A percentile compares a stretch with the other conserved stretches of the same genome.
Conservation (phyloP, 2,113 vertebrate species). For the Ardeotis arabs region DNA sequence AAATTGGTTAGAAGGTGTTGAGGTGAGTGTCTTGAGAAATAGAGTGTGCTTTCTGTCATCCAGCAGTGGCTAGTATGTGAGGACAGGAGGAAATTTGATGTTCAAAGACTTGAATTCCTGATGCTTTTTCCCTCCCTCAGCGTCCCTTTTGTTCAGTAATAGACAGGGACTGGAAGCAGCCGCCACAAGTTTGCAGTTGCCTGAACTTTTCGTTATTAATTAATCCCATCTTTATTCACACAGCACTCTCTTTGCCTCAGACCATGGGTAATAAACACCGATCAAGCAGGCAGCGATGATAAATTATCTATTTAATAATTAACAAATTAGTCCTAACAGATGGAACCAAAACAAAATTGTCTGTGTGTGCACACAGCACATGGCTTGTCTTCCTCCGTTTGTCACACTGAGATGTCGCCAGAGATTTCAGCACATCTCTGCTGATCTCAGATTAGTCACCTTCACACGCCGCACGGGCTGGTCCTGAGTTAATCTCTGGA, state of each 20-base stretch:
- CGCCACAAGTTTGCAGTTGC: background rate
- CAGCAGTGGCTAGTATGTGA: background rate
- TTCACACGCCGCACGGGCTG: background rate
- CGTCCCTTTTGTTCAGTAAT: background rate
- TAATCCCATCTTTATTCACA: conserved; percentile 72
- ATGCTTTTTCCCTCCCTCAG: background rate
- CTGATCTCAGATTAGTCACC: background rate
- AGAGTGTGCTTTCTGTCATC: background rate
- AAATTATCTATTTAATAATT: conserved; percentile 78
- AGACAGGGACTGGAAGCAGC: background rate
- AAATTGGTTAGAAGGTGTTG: background rate
- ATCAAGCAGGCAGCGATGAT: conserved; percentile 71
- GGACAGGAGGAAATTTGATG: background rate
- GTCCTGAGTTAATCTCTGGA: background rate
- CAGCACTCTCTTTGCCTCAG: conserved; percentile 55
- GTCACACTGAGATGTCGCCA: background rate
- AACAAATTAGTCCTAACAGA: conserved; percentile 79
- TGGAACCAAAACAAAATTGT: conserved; percentile 72
- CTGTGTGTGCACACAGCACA: conserved; percentile 24
- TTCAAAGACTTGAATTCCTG: background rate
- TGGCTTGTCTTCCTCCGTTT: background rate
- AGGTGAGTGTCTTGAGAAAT: background rate
- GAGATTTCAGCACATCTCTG: background rate
- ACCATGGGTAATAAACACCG: conserved; percentile 73
- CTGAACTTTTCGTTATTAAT: conserved; percentile 72